A percentile compares a stretch with the other conserved stretches of the same genome.
Conservation (phyloP, 2,888 invertebrate species). For the Troglohyphantes excavatus region DNA sequence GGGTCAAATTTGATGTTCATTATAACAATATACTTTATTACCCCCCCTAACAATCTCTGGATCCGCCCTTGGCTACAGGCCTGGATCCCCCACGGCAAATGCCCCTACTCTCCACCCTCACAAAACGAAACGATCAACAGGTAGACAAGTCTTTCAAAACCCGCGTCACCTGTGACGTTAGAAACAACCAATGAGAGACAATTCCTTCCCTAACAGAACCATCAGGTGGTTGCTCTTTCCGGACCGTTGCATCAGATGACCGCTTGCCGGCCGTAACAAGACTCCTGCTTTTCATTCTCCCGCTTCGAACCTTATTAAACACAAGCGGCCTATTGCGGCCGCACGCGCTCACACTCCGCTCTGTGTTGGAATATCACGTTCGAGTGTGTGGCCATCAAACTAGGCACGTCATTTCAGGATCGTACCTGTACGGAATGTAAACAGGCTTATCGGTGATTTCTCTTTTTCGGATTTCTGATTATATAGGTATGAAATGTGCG, state of each 20-base stretch:
- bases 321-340: neutral
- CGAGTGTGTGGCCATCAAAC: neutral
- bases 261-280: slow-evolving; percentile 46
- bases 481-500: slow-evolving; percentile 20
- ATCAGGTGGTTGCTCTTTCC: slow-evolving; percentile 78
- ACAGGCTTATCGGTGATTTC: slow-evolving; percentile 20
- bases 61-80: too few relatives aligned
- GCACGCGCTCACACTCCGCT: slow-evolving; percentile 8
- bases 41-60: too few relatives aligned
- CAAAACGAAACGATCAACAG: neutral
- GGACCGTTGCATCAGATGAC: slow-evolving; percentile 76
- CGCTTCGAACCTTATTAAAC: neutral
- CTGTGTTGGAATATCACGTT: neutral
- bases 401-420: slow-evolving; percentile 29
- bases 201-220: slow-evolving; percentile 22
- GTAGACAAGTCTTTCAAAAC: neutral
- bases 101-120: neutral
- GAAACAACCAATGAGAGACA: slow-evolving; percentile 53
- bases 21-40: too few relatives aligned
- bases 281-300: slow-evolving; percentile 29
- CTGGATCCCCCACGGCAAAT: too few relatives aligned
- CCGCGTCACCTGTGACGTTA: slow-evolving; percentile 50
- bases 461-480: slow-evolving; percentile 15
- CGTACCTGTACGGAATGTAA: slow-evolving; percentile 27
- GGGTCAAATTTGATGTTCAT: too few relatives aligned